These are phyloP conservation scores for Marmota monax DNA, from an alignment of 2,113 vertebrate genomes.

Conservation along the genomic window DNA sequence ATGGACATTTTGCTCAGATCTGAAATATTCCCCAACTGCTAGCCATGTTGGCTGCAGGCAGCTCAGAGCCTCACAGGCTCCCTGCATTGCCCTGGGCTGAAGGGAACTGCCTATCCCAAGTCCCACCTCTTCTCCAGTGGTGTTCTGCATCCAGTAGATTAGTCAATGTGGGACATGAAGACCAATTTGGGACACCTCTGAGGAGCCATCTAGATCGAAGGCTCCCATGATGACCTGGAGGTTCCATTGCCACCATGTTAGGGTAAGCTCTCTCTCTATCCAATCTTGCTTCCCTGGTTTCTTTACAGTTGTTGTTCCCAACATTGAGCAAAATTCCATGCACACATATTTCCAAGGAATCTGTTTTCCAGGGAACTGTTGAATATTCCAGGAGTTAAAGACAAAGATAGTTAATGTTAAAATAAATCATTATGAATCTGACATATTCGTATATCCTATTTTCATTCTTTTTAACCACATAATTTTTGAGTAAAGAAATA, in stretches of 20 bases:
- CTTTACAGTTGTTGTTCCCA: not conserved
- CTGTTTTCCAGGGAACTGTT: not conserved
- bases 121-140: not conserved
- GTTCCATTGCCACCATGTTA: not conserved
- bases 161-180: not conserved
- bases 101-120: not conserved
- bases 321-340: conserved; percentile 51
- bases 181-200: not conserved
- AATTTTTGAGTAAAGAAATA: not conserved
- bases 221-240: not conserved
- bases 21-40: not conserved
- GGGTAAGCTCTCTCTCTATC: not conserved
- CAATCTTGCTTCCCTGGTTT: not conserved
- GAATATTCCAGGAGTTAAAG: not conserved
- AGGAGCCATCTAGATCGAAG: not conserved
- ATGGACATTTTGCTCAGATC: not conserved
- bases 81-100: not conserved
- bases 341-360: not conserved
- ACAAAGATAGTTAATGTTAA: conserved; percentile 85
- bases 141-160: not conserved
- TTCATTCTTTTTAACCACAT: not conserved
- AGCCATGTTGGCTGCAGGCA: not conserved
- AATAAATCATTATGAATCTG: conserved; percentile 83
- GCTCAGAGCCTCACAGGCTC: not conserved
- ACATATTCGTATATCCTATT: conserved; percentile 67